phyloP scores from a whole-genome alignment of 2,797 vertebrate species.

The Selene dorsalis region DNA sequence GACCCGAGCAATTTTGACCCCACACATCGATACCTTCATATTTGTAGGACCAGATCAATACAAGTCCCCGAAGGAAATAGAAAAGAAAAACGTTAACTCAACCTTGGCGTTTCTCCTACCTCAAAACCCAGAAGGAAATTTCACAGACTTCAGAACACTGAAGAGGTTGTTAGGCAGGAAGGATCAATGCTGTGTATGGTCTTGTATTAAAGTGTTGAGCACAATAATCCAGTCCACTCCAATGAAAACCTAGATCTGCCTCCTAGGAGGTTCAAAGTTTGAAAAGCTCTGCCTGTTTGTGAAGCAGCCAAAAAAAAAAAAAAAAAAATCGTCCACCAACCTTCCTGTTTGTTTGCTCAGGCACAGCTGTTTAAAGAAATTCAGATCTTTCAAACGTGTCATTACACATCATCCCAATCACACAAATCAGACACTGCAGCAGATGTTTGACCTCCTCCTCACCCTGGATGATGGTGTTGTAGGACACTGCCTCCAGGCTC shows the following conservation, averaged over 20 bases:
- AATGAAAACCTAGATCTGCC: constrained; percentile 44
- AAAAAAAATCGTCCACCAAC: constrained; percentile 16
- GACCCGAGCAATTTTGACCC: constrained; percentile 78
- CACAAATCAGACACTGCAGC: constrained; percentile 43
- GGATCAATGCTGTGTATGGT: constrained; percentile 71
- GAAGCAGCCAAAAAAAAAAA: constrained; percentile 1
- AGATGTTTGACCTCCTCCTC: constrained; percentile 54
- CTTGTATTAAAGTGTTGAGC: constrained; percentile 56
- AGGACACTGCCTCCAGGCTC: constrained; percentile 91
- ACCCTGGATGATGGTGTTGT: constrained; percentile 97
- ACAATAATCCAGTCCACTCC: constrained; percentile 64
- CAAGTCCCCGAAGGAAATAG: constrained; percentile 71
- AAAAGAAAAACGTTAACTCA: constrained; percentile 72
- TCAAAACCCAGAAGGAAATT: constrained; percentile 76
- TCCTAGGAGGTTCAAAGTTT: constrained; percentile 49
- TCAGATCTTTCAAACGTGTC: constrained; percentile 65
- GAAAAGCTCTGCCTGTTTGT: constrained; percentile 55
- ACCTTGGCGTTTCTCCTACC: constrained; percentile 69
- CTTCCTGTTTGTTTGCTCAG: constrained; percentile 29
- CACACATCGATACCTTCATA: constrained; percentile 81
- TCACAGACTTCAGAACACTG: constrained; percentile 72
- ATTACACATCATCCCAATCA: constrained; percentile 65
- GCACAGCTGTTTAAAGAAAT: constrained; percentile 68
- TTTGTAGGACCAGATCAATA: constrained; percentile 78
- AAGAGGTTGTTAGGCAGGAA: constrained; percentile 65